Conservation (phyloP, 2,797 vertebrate genomes). For the Micrastur ruficollis region DNA sequence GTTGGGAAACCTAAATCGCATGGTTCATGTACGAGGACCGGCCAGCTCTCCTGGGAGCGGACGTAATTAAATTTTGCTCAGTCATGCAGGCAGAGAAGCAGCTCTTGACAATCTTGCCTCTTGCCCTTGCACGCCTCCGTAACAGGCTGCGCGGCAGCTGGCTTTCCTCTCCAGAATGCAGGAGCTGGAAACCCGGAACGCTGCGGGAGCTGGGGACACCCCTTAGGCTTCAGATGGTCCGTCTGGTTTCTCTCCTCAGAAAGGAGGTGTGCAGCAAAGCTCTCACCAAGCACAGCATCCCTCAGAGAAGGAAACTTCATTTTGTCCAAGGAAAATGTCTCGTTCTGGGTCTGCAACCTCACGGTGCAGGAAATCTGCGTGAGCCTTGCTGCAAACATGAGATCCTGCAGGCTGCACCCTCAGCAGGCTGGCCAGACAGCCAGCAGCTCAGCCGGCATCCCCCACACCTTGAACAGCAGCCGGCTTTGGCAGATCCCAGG, state of each 20-base stretch:
- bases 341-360: neutral
- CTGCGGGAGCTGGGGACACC: neutral
- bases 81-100: neutral
- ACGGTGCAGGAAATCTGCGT: neutral
- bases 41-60: neutral
- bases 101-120: neutral
- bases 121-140: neutral
- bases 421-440: neutral
- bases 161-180: neutral
- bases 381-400: neutral
- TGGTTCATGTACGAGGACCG: neutral
- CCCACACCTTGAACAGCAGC: neutral
- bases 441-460: neutral
- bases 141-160: neutral
- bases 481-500: neutral
- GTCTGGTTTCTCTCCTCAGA: neutral
- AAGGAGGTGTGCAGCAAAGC: neutral
- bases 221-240: neutral
- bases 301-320: neutral
- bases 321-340: neutral
- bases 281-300: neutral
- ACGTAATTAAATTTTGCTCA: neutral
- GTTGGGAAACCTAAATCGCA: neutral
- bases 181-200: fast-evolving
- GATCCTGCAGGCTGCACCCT: neutral